These are phyloP conservation scores for Sphaerophoria rueppellii DNA, from an alignment of 2,888 invertebrate species.

Conservation along the genomic window DNA sequence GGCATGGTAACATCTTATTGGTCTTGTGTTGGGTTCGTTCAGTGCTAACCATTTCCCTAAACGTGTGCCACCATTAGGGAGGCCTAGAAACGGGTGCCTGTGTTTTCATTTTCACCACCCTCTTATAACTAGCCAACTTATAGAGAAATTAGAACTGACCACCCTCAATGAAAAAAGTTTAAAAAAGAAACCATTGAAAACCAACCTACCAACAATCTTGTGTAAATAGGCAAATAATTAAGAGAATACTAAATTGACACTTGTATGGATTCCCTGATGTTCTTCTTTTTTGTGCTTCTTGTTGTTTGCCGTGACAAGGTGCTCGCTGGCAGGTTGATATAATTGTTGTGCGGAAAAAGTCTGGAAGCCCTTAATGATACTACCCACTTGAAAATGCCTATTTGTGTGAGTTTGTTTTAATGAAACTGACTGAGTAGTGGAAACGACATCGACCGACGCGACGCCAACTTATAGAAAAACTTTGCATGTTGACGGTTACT, in stretches of 20 bases:
- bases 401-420: background rate
- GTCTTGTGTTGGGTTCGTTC: slow-evolving; percentile 51
- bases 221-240: slow-evolving; percentile 42
- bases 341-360: slow-evolving; percentile 22
- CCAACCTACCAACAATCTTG: slow-evolving; percentile 40
- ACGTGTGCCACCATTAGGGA: background rate
- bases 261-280: slow-evolving; percentile 62
- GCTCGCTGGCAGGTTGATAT: background rate
- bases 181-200: slow-evolving; percentile 57
- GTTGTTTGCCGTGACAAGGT: slow-evolving; percentile 17
- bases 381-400: background rate
- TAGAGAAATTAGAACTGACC: slow-evolving; percentile 65
- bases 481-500: background rate
- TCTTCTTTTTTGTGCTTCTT: slow-evolving; percentile 32
- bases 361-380: slow-evolving; percentile 57
- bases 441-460: background rate
- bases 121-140: slow-evolving; percentile 18
- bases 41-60: background rate
- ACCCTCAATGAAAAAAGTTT: slow-evolving; percentile 50
- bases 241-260: slow-evolving; percentile 52
- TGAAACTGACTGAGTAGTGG: no score
- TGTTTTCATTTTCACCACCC: background rate
- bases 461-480: background rate
- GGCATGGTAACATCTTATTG: background rate
- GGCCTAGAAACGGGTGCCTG: background rate